phyloP scores from a whole-genome alignment of 2,888 invertebrate genomes.

The Xanthia icteritia region DNA sequence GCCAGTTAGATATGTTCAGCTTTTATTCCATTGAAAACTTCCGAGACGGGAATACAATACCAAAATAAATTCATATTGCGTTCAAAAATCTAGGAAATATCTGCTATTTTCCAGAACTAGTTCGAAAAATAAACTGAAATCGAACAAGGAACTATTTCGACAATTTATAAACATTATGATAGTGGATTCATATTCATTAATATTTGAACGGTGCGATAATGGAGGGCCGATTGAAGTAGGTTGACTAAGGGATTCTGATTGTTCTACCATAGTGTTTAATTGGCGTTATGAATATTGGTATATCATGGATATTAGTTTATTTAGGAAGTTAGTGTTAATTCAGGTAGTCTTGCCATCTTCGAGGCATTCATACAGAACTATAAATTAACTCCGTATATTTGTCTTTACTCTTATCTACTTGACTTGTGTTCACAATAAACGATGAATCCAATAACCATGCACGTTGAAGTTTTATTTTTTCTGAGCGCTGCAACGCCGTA shows the following conservation, averaged over 20 bases:
- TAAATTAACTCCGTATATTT: background rate
- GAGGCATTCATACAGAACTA: background rate
- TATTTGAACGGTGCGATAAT: slow-evolving; percentile 17
- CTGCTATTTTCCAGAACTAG: background rate
- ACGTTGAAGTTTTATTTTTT: background rate
- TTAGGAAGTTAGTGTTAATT: background rate
- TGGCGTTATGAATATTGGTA: slow-evolving; percentile 19
- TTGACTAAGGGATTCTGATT: slow-evolving; percentile 1
- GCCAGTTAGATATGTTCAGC: background rate
- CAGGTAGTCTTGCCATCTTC: background rate
- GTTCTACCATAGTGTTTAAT: slow-evolving; percentile 16
- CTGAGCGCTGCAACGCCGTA: too few species aligned
- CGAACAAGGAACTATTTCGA: slow-evolving; percentile 3
- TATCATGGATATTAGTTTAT: background rate
- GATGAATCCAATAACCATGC: background rate
- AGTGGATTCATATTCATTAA: slow-evolving; percentile 23
- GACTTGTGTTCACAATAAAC: background rate
- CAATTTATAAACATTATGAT: slow-evolving; percentile 3
- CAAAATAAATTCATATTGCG: background rate
- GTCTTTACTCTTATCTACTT: background rate
- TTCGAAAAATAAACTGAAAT: background rate
- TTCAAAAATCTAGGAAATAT: background rate
- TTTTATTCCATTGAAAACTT: background rate
- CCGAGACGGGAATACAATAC: background rate
- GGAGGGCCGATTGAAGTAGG: slow-evolving; percentile 24